Evolutionary conservation across 2,797 vertebrate genomes (phyloP).

Genomic region (Acanthopagrus latus): DNA sequence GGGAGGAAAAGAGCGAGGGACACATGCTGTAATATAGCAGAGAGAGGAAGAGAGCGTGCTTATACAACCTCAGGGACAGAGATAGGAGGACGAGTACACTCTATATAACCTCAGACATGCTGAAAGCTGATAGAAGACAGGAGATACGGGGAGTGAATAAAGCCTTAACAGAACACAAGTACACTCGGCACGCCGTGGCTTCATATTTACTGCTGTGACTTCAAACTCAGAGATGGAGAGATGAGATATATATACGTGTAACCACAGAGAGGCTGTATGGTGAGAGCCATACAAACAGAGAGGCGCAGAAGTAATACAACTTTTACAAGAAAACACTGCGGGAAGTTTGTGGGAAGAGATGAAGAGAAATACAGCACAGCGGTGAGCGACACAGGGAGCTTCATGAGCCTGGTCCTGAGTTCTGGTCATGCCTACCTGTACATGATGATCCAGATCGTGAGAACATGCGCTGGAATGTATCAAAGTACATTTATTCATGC

Average conservation of each 20-base stretch:
- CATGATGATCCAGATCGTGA: constrained; percentile 23
- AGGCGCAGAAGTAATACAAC: background rate
- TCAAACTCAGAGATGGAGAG: constrained; percentile 6
- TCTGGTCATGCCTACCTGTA: constrained; percentile 1
- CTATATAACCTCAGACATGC: constrained; percentile 12
- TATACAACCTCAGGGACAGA: constrained; percentile 36
- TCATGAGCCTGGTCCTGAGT: background rate
- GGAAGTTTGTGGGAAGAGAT: background rate
- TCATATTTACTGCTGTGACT: background rate
- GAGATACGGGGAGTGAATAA: constrained; percentile 18
- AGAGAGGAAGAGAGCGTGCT: background rate
- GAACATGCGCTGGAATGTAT: background rate
- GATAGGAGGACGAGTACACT: constrained; percentile 32
- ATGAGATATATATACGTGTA: background rate
- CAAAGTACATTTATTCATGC: background rate
- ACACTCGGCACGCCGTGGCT: background rate
- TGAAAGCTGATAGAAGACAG: background rate
- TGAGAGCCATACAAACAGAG: background rate
- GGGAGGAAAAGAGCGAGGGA: constrained; percentile 3
- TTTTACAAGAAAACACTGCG: background rate
- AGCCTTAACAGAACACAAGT: constrained; percentile 5
- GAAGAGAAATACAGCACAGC: background rate
- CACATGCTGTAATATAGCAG: background rate
- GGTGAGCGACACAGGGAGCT: background rate
- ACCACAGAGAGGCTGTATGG: background rate